Evolutionary conservation across 2,797 vertebrate species (phyloP).

Genomic region (Malurus leucopterus): DNA sequence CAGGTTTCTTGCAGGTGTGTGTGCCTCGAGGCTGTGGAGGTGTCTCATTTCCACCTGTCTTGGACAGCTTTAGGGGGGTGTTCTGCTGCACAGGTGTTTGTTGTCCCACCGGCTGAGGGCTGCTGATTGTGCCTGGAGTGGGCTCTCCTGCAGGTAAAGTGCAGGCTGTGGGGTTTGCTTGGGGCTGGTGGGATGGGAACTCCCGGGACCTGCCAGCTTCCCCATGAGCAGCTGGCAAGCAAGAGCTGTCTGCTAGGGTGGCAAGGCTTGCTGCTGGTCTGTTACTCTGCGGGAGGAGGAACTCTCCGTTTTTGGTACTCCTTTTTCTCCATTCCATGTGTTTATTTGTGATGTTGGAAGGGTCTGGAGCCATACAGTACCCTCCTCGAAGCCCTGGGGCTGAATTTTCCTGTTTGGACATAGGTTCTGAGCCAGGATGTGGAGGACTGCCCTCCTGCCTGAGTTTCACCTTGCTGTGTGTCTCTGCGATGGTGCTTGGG

Average conservation of each 20-base stretch:
- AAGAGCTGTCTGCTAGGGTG: rapidly evolving
- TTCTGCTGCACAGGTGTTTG: background rate
- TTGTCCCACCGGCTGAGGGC: background rate
- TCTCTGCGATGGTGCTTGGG: background rate
- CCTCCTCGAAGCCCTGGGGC: background rate
- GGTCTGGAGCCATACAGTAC: background rate
- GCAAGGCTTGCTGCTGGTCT: background rate
- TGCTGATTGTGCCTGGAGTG: background rate
- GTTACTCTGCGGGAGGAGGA: background rate
- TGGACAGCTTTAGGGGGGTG: background rate
- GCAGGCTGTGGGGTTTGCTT: background rate
- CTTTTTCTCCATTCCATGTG: rapidly evolving
- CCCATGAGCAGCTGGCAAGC: rapidly evolving
- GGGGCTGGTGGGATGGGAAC: background rate
- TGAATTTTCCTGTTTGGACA: rapidly evolving
- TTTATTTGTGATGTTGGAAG: background rate
- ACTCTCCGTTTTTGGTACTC: background rate
- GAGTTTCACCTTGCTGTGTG: background rate
- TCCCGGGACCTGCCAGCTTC: background rate
- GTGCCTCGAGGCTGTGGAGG: background rate
- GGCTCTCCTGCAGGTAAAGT: background rate
- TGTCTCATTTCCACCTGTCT: background rate
- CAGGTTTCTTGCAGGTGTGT: background rate
- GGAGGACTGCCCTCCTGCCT: background rate
- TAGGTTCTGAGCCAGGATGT: background rate